A percentile compares a stretch with the other conserved stretches of the same genome.
These are phyloP conservation scores for Aegypius monachus DNA, from an alignment of 2,113 vertebrate species.

Conservation along the genomic window DNA sequence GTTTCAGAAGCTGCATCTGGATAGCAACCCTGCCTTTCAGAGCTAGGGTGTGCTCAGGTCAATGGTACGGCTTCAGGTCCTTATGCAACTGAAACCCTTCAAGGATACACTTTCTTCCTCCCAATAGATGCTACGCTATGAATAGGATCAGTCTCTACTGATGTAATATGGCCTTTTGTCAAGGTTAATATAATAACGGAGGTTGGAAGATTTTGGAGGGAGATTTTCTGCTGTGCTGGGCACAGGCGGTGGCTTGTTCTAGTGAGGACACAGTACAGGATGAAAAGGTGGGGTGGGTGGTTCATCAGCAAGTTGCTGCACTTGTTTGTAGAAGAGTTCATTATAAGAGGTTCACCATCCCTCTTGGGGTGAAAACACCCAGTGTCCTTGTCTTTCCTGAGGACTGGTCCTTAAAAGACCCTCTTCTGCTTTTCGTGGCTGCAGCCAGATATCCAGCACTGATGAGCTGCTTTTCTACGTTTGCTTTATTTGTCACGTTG, in stretches of 20 bases:
- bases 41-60: not conserved
- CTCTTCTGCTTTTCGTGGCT: not conserved
- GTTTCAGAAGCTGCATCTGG: not conserved
- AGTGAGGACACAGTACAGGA: not conserved
- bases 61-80: not conserved
- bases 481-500: not conserved
- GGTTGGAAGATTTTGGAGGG: not conserved
- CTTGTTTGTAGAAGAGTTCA: not conserved
- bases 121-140: not conserved
- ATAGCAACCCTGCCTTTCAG: not conserved
- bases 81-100: not conserved
- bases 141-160: not conserved
- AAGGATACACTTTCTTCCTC: not conserved
- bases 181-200: not conserved
- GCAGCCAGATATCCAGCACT: not conserved
- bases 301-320: not conserved
- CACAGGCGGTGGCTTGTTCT: not conserved
- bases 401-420: slow-evolving; percentile 3
- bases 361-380: not conserved
- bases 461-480: not conserved
- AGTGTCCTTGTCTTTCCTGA: not conserved
- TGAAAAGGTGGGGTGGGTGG: not conserved
- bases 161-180: not conserved
- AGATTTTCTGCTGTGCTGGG: not conserved
- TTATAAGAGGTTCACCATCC: not conserved